Conservation (phyloP, 2,113 vertebrate species). For the rat (Rattus norvegicus) region DNA sequence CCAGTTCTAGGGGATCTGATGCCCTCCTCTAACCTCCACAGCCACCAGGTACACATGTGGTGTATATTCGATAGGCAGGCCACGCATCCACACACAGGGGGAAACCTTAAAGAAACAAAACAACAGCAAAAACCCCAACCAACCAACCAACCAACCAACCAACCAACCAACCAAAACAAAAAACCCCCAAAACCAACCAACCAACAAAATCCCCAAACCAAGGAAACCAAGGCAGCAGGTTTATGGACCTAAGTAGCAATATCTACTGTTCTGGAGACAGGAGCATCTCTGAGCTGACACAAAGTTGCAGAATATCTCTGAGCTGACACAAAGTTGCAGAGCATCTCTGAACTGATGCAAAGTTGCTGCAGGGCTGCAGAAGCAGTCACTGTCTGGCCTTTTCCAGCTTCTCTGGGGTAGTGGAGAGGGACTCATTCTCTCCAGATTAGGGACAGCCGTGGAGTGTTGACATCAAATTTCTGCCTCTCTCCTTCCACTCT, state of each 20-base stretch:
- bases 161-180: too few species aligned
- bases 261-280: neutral
- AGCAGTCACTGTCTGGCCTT: rapidly evolving
- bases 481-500: neutral
- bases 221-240: neutral
- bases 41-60: neutral
- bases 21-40: neutral
- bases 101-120: neutral
- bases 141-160: too few species aligned
- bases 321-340: neutral
- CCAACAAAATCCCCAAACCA: neutral
- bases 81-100: neutral
- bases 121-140: too few species aligned
- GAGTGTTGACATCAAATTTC: rapidly evolving
- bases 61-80: neutral
- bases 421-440: neutral
- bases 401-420: neutral
- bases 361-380: rapidly evolving
- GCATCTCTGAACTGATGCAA: too few species aligned
- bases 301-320: rapidly evolving
- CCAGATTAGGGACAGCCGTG: rapidly evolving
- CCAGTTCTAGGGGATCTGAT: neutral
- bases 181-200: neutral
- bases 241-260: neutral
- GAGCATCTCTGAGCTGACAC: neutral